Base-by-base conservation (phyloP, 37 sponge, comb jelly and placozoan genomes). In the Cliona cf. orientalis region DNA sequence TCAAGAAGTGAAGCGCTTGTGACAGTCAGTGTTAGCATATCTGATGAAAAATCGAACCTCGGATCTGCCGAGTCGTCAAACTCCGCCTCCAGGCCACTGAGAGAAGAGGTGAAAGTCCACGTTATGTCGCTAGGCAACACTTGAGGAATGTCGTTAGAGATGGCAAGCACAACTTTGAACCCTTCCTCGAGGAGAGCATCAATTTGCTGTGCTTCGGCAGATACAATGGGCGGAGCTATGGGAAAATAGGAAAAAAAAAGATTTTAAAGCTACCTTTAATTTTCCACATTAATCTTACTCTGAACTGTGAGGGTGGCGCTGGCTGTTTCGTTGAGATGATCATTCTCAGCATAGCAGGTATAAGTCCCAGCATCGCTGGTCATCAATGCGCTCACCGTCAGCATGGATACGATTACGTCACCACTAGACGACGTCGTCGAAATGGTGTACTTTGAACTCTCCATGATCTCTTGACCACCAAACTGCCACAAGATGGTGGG, bases 301-400 rank as follows among this genome's bases (percentile, higher is more conserved):
- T 28, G 46, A 6, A 74, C 74, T 11, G 39, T 29, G 19, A 74
- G 58, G 17, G 5, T 29, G 26, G 74, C 74, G 5, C n/a, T n/a
- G 35, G 57, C 74, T 3, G 58, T 34, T 36, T 74, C 74, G 31
- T 74, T 74, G 2, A 58, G 58, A 56, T 74, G 58, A 23, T 36
- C 55, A 56, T 74, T 74, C 56, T 49, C 2, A 74, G 58, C 33
- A 29, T 74, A 6, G 35, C 74, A 74, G 36, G 37, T 55, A 39
- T 74, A 74, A 38, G 46, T 35, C 3, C 74, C 74, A 46, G 46
- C 74, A 46, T 74, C 74, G 2, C 1, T 36, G 11, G 5, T 36
- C 26, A 25, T n/a, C 55, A 74, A 29, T 21, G 29, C 53, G 12
- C 14, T 6, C 2, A 74, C 32, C 5, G 58, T 49, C 34, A 74